Percentiles rank a stretch among this genome's conserved stretches.
Evolutionary conservation across 2,888 invertebrate genomes (phyloP).

Genomic region (Idaea dimidiata): DNA sequence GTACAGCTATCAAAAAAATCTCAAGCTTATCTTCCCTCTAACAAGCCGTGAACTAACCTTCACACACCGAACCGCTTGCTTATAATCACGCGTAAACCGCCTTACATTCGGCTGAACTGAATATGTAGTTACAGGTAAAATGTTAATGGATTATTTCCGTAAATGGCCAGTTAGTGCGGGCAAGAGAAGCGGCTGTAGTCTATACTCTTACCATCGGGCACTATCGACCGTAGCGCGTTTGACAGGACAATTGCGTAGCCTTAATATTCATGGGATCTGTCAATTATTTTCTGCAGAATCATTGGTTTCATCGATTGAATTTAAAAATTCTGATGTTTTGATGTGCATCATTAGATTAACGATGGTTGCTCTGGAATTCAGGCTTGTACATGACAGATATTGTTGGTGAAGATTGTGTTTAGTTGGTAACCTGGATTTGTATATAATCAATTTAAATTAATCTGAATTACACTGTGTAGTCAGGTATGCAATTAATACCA

Average conservation of each 20-base stretch:
- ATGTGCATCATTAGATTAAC: slow-evolving; percentile 32
- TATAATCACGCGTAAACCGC: slow-evolving; percentile 53
- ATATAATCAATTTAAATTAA: not conserved
- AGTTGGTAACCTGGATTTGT: not conserved
- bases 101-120: slow-evolving; percentile 47
- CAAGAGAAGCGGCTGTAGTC: slow-evolving; percentile 44
- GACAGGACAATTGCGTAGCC: slow-evolving; percentile 56
- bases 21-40: too few relatives aligned
- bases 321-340: slow-evolving; percentile 31
- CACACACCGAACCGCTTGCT: slow-evolving; percentile 23
- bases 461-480: not conserved
- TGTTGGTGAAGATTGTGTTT: not conserved
- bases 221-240: slow-evolving; percentile 43
- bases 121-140: slow-evolving; percentile 59
- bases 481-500: too few relatives aligned
- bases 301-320: slow-evolving; percentile 31
- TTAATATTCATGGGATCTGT: slow-evolving; percentile 55
- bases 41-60: not conserved
- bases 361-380: slow-evolving; percentile 16
- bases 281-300: slow-evolving; percentile 44
- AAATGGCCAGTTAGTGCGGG: slow-evolving; percentile 44
- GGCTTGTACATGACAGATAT: not conserved
- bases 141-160: slow-evolving; percentile 70
- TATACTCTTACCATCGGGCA: slow-evolving; percentile 5
- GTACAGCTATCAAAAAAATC: too few relatives aligned